These are phyloP conservation scores for Lepeophtheirus nordmannii DNA, from an alignment of 2,888 invertebrate genomes.

Conservation along the genomic window DNA sequence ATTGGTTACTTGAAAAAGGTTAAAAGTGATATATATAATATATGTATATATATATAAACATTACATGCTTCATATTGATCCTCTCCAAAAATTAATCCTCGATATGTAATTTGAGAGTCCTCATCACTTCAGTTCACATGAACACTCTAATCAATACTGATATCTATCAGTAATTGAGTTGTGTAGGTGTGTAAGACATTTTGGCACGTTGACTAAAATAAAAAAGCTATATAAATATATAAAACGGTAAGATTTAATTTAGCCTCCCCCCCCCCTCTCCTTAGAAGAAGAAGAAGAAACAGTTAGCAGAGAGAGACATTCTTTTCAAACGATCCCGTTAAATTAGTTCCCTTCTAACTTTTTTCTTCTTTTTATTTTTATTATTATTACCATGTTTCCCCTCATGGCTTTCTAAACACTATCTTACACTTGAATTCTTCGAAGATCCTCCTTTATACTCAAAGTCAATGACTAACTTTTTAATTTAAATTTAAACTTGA, in stretches of 20 bases:
- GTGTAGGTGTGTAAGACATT: neutral
- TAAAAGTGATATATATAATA: no score
- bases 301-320: neutral
- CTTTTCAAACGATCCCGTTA: neutral
- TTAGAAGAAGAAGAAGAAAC: neutral
- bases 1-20: no score
- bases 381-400: neutral
- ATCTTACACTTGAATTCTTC: neutral
- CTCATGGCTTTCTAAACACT: no score
- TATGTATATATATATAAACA: no score
- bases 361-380: neutral
- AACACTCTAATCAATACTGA: neutral
- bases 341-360: neutral
- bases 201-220: conserved; percentile 4
- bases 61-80: no score
- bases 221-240: neutral
- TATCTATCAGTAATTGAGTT: neutral
- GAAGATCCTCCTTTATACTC: no score
- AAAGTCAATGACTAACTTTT: no score
- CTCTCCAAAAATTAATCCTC: no score
- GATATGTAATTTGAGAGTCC: neutral
- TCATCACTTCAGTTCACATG: neutral
- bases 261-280: neutral
- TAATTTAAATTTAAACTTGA: no score
- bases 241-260: neutral